Conservation (phyloP, 2,888 invertebrate genomes). For the Caenorhabditis afra region DNA sequence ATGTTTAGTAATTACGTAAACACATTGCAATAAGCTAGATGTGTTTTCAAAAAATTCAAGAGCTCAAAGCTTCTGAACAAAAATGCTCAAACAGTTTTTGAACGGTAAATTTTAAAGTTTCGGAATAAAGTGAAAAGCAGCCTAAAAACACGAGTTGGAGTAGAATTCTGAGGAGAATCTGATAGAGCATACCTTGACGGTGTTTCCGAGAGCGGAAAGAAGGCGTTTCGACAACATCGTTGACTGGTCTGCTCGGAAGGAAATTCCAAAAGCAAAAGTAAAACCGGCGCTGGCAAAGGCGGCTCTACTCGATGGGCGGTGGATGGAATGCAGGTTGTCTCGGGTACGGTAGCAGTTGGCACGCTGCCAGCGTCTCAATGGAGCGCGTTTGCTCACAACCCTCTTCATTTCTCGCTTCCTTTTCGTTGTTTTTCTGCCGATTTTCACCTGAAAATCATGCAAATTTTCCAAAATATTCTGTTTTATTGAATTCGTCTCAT, state of each 20-base stretch:
- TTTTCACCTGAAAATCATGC: conserved; percentile 3
- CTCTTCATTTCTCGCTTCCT: background rate
- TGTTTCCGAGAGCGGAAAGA: conserved; percentile 68
- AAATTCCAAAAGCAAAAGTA: conserved; percentile 64
- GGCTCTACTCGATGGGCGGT: conserved; percentile 63
- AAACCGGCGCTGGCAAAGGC: conserved; percentile 56
- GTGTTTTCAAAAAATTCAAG: background rate
- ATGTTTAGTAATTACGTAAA: background rate
- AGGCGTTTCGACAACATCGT: conserved; percentile 76
- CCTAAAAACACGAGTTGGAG: conserved; percentile 32
- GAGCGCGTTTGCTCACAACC: conserved; percentile 38
- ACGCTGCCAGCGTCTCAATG: conserved; percentile 28
- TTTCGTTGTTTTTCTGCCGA: background rate
- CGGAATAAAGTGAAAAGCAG: conserved; percentile 3
- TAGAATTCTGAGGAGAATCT: conserved; percentile 4
- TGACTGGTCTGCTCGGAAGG: conserved; percentile 61
- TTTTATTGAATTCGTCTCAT: background rate
- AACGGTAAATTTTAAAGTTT: background rate
- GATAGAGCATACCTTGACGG: conserved; percentile 71
- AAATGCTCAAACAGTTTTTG: conserved; percentile 9
- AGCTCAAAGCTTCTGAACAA: conserved; percentile 15
- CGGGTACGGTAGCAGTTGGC: conserved; percentile 54
- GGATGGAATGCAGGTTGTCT: conserved; percentile 56
- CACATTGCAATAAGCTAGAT: conserved; percentile 6
- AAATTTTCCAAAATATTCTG: background rate